These are phyloP conservation scores for Boulengeromyrus knoepffleri DNA, from an alignment of 2,113 vertebrate species.

Conservation along the genomic window DNA sequence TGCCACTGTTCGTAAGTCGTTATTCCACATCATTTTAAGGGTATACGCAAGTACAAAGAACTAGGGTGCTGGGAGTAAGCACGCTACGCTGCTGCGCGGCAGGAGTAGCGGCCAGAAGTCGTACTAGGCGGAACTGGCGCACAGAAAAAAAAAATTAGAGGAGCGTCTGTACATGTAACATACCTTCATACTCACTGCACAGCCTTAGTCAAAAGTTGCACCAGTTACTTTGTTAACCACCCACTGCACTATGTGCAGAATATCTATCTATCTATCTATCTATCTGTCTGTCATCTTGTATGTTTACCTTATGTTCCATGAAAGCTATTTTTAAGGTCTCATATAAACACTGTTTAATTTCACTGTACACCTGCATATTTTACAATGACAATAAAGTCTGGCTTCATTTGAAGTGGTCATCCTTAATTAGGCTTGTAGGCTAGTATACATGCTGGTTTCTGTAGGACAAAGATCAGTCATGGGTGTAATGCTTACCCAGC, in stretches of 20 bases:
- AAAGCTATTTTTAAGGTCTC: not conserved
- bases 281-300: not conserved
- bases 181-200: not conserved
- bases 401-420: not conserved
- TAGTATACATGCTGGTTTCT: not conserved
- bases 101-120: no score
- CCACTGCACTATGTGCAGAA: not conserved
- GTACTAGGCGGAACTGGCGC: no score
- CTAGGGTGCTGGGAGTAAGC: no score
- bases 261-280: not conserved
- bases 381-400: constrained; percentile 16
- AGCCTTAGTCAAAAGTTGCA: not conserved
- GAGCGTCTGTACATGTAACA: not conserved
- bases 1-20: not conserved
- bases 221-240: not conserved
- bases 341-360: not conserved
- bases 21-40: no score
- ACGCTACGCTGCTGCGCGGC: no score
- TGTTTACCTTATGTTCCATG: not conserved
- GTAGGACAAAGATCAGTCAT: not conserved
- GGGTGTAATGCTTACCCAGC: constrained; percentile 57
- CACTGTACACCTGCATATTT: not conserved
- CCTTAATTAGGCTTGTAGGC: not conserved
- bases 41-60: no score
- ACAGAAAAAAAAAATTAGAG: no score